Base-by-base conservation (phyloP, 2,797 vertebrate species). In the Triplophysa yarkandensis region DNA sequence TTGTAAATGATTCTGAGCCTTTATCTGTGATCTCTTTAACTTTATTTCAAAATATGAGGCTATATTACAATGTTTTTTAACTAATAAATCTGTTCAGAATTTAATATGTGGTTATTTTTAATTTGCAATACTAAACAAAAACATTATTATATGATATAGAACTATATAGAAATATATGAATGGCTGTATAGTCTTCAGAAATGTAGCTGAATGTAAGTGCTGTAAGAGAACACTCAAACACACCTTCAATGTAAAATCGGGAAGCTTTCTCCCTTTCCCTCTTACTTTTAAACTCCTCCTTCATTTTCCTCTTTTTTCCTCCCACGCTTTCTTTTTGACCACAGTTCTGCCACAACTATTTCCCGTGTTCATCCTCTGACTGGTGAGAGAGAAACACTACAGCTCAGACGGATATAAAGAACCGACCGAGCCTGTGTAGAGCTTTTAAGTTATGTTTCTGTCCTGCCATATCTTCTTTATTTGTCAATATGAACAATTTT, bases 321-420 rank as follows among this genome's bases (percentile, higher is more conserved):
- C 76, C 67, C 77, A 62, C 86, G 87, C 87, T 83, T 82, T 85
- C 80, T 85, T 86, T 88, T 86, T 85, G 87, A 88, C 88, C 86
- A 62, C 61, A 85, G 86, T 87, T 83, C 87, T 87, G 89, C 90
- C 90, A 87, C 89, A 84, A 62, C 71, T 80, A 78, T 83, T 84
- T 84, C 81, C 79, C 75, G 52, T 71, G 52, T 68, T 62, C 65
- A 19, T 67, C 50, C 41, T 43, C 32, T 74, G 39, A 67, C 50
- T 36, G 44, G 9, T 9, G 19, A n/a, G 11, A 52, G 43, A 63
- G 34, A 43, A 50, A 9, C 28, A 50, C 57, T 57, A 46, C 27
- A 3, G 14, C 36, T 25, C 36, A 48, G 52, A 19, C 36, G 44
- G 50, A 46, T 50, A 50, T 39, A 1, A 71, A 63, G 30, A 58